Conservation (phyloP, 2,113 vertebrate genomes). For the Pituophis catenifer region DNA sequence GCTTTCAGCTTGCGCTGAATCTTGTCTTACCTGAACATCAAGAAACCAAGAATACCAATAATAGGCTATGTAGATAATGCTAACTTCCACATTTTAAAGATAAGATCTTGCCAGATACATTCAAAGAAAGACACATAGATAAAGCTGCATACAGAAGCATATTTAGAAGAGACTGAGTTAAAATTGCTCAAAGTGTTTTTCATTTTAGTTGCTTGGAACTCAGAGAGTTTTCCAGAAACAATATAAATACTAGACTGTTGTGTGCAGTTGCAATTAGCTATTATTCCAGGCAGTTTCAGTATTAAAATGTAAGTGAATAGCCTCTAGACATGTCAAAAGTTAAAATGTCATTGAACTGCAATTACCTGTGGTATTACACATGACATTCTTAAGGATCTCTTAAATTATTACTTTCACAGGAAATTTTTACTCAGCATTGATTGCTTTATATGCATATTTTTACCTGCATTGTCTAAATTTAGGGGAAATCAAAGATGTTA, state of each 20-base stretch:
- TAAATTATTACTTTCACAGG: neutral
- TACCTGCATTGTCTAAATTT: neutral
- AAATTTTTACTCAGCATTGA: neutral
- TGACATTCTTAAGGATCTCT: neutral
- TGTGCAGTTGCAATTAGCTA: neutral
- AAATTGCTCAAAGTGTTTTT: neutral
- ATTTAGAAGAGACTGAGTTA: neutral
- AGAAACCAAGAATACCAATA: neutral
- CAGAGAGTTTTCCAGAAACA: neutral
- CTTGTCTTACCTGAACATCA: neutral
- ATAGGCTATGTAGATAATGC: neutral
- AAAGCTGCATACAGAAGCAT: neutral
- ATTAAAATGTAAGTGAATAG: neutral
- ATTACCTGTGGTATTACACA: neutral
- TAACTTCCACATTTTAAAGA: neutral
- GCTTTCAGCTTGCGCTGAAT: neutral
- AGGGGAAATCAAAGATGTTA: neutral
- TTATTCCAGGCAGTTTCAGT: neutral
- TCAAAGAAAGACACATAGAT: neutral
- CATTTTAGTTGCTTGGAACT: neutral
- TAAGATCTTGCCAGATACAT: neutral
- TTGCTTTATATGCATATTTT: neutral
- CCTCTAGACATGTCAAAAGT: neutral
- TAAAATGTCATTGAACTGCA: neutral
- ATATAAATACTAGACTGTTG: neutral